Base-by-base conservation (phyloP, 2,797 vertebrate species). In the Danio jaintianensis region DNA sequence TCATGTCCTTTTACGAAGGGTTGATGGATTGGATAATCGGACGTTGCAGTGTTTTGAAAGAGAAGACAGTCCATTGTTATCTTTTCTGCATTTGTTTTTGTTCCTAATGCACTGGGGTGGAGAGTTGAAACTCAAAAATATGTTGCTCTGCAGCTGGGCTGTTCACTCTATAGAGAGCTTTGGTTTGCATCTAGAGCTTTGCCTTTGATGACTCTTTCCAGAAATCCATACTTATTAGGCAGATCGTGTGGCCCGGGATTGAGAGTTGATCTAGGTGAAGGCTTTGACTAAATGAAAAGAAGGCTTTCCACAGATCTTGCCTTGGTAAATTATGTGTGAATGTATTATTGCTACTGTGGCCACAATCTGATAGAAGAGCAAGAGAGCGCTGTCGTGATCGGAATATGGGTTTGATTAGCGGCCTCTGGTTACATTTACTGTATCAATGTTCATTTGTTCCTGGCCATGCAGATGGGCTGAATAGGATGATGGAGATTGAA, bases 81-180 rank as follows among this genome's bases (percentile, higher is more conserved):
- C 9, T 15, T 64, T n/a, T 45, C 43, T 48, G 43, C 10, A n/a
- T 11, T 9, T 63, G 36, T 29, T 12, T 59, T 18, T 18, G 6
- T 70, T 42, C 5, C n/a, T 43, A 15, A 43, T 18, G 64, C 50
- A 40, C 16, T 56, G 66, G 64, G 48, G 12, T 73, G 62, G 36
- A 71, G 16, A 62, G 22, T 61, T 48, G 11, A 56, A 55, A 42
- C 38, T 43, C 68, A n/a, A n/a, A n/a, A 53, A 56, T 55, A 7
- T 29, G 59, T 18, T 56, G 61, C 47, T 43, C 8, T n/a, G 43
- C 16, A 42, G 61, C 61, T 66, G 61, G 38, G 50, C 50, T 76
- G 48, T 53, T 66, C 10, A 36, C 29, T 64, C 38, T 63, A 20
- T 64, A 8, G n/a, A n/a, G 59, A 75, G 47, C 59, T 63, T 52